Percentiles rank a stretch among this genome's conserved stretches.
Conservation (phyloP, 1,140 invertebrate genomes). For the Drosophila melanogaster region DNA sequence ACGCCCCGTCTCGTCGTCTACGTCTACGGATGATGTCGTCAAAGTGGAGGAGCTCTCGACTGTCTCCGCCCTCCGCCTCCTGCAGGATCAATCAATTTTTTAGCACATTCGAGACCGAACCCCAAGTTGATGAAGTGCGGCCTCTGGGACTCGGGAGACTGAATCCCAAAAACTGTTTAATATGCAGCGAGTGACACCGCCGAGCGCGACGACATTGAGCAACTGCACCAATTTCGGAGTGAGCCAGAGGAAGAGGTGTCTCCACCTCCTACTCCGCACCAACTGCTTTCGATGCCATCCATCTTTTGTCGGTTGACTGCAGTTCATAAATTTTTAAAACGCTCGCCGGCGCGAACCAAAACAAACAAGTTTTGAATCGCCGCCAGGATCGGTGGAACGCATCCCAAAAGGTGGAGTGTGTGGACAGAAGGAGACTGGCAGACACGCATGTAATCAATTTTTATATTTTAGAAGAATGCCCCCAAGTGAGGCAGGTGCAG, state of each 20-base stretch:
- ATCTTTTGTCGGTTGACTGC: slow-evolving; percentile 66
- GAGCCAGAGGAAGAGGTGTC: slow-evolving; percentile 13
- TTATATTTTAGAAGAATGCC: slow-evolving; percentile 72
- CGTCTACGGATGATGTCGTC: slow-evolving; percentile 66
- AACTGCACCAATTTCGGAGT: slow-evolving; percentile 71
- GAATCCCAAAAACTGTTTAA: slow-evolving; percentile 63
- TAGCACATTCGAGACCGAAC: slow-evolving; percentile 44
- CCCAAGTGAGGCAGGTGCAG: slow-evolving; percentile 64
- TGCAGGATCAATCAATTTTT: slow-evolving; percentile 81
- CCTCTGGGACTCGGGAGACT: slow-evolving; percentile 48
- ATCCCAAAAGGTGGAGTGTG: slow-evolving; percentile 20
- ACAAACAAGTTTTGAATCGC: slow-evolving; percentile 56
- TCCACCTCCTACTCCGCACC: slow-evolving; percentile 21
- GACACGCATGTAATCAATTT: slow-evolving; percentile 79
- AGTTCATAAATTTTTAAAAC: slow-evolving; percentile 81
- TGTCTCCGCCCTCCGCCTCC: slow-evolving; percentile 21
- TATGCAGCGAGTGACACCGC: slow-evolving; percentile 73
- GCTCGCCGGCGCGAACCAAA: slow-evolving; percentile 51
- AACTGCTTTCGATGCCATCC: slow-evolving; percentile 42
- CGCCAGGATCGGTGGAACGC: slow-evolving; percentile 5
- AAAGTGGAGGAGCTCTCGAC: slow-evolving; percentile 31
- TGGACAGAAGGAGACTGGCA: slow-evolving; percentile 32
- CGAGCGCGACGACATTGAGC: slow-evolving; percentile 63
- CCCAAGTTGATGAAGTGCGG: slow-evolving; percentile 71
- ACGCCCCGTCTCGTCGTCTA: slow-evolving; percentile 52